A percentile compares a stretch with the other conserved stretches of the same genome.
Conservation (phyloP, 2,113 vertebrate genomes). For the Bubo bubo region DNA sequence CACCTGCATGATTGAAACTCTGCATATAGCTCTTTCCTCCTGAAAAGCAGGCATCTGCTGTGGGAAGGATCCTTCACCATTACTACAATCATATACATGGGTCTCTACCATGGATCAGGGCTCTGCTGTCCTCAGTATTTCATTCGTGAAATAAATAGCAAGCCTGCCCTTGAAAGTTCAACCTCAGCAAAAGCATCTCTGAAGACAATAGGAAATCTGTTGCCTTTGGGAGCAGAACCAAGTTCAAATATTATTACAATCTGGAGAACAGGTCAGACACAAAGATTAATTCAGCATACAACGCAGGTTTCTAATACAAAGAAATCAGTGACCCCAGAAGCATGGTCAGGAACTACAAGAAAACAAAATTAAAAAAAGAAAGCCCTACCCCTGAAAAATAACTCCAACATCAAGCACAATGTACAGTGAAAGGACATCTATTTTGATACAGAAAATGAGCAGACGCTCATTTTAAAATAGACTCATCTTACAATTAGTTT, state of each 20-base stretch:
- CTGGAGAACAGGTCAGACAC: neutral
- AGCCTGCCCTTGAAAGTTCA: neutral
- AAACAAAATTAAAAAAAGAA: neutral
- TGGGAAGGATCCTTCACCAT: neutral
- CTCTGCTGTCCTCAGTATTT: neutral
- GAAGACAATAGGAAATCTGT: neutral
- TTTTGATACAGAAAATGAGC: constrained; percentile 9
- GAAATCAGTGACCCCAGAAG: neutral
- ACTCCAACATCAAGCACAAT: neutral
- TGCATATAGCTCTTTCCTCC: neutral
- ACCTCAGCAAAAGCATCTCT: neutral
- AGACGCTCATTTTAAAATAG: constrained; percentile 17
- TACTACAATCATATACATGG: neutral
- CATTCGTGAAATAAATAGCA: neutral
- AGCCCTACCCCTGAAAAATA: neutral
- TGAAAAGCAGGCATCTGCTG: neutral
- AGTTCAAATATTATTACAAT: neutral
- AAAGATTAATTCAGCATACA: neutral
- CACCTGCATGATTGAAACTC: rapidly evolving
- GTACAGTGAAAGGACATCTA: neutral
- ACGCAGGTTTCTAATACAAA: neutral
- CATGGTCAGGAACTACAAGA: neutral
- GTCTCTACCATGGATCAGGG: rapidly evolving
- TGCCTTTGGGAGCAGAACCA: neutral
- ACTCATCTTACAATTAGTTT: neutral